A percentile compares a stretch with the other conserved stretches of the same genome.
Conservation (phyloP, 2,888 invertebrate species). For the Phyto melanocephala region DNA sequence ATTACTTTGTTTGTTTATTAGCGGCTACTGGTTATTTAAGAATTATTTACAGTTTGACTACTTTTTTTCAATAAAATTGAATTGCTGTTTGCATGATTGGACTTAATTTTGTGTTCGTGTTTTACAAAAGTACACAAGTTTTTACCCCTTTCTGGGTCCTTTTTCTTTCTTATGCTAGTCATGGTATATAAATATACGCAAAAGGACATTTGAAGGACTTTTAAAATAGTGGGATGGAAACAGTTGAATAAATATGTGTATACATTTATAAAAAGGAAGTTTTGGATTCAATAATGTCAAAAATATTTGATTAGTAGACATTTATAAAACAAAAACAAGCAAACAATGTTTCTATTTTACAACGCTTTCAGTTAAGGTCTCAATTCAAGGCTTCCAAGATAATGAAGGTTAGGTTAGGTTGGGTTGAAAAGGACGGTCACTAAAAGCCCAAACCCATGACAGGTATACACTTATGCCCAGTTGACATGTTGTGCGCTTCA, state of each 20-base stretch:
- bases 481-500: no score
- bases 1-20: slow-evolving; percentile 46
- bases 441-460: no score
- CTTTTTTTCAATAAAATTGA: not conserved
- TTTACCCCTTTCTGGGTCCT: not conserved
- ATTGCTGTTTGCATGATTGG: slow-evolving; percentile 54
- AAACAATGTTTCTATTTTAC: no score
- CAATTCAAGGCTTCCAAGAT: no score
- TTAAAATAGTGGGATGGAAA: not conserved
- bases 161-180: not conserved
- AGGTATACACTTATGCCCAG: no score
- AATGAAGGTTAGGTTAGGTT: no score
- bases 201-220: slow-evolving; percentile 25
- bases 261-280: no score
- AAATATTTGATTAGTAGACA: no score
- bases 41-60: not conserved
- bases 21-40: not conserved
- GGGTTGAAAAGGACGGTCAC: no score
- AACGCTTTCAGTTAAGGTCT: no score
- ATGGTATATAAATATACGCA: not conserved
- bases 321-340: no score
- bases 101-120: slow-evolving; percentile 21
- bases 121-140: not conserved
- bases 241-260: not conserved
- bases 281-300: no score